Conservation (phyloP, 2,797 vertebrate species). For the Cynodonichthys magdalenae region DNA sequence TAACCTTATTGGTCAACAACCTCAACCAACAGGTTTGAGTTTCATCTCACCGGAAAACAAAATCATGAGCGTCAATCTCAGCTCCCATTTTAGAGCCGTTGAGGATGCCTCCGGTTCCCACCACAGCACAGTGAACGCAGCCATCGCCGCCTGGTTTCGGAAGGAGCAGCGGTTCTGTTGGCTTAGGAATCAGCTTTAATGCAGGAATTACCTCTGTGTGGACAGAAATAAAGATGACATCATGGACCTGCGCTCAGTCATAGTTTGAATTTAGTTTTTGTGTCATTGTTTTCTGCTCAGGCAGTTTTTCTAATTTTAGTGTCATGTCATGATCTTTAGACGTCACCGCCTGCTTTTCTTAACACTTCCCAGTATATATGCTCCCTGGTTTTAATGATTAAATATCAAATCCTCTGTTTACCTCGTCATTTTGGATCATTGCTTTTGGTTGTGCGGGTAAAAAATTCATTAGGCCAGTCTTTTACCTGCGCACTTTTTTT, state of each 20-base stretch:
- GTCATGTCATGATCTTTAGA: no score
- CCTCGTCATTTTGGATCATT: no score
- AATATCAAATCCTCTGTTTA: no score
- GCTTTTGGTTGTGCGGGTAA: no score
- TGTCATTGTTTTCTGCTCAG: no score
- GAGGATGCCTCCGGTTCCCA: slow-evolving; percentile 87
- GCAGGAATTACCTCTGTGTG: slow-evolving; percentile 68
- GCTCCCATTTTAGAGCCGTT: slow-evolving; percentile 85
- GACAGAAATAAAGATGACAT: neutral
- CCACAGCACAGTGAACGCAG: slow-evolving; percentile 88
- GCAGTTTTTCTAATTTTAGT: no score
- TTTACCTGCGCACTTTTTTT: no score
- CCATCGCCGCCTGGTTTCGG: slow-evolving; percentile 22
- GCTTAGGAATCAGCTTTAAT: slow-evolving; percentile 71
- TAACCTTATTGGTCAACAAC: neutral
- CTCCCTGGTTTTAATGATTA: no score
- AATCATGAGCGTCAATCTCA: slow-evolving; percentile 89
- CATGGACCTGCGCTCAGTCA: neutral
- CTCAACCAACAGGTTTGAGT: neutral
- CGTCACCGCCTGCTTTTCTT: no score
- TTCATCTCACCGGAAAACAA: slow-evolving; percentile 85
- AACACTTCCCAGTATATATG: no score
- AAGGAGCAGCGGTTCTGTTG: slow-evolving; percentile 74
- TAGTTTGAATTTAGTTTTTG: no score
- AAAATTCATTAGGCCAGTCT: no score